Conservation (phyloP, 2,113 vertebrate species). For the Oreocharis arfaki region DNA sequence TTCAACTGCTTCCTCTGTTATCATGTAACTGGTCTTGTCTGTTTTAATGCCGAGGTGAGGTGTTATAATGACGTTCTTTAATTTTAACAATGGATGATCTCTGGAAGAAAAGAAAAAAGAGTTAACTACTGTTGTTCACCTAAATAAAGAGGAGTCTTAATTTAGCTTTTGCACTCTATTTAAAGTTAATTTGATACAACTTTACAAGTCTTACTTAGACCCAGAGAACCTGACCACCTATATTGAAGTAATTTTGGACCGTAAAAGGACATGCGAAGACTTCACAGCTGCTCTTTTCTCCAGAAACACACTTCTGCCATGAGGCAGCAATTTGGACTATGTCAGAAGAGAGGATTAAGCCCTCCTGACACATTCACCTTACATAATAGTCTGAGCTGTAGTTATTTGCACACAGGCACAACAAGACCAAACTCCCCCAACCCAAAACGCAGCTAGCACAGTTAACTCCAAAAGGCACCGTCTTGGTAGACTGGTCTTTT, state of each 20-base stretch:
- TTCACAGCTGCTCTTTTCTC: not conserved
- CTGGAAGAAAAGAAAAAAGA: slow-evolving; percentile 36
- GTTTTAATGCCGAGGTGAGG: slow-evolving; percentile 59
- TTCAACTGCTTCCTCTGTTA: slow-evolving; percentile 46
- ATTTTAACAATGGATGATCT: slow-evolving; percentile 52
- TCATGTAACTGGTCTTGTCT: not conserved
- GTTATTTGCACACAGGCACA: not conserved
- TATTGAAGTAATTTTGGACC: not conserved
- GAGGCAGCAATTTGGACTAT: not conserved
- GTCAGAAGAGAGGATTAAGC: not conserved
- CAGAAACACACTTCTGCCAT: not conserved
- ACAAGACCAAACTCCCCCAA: not conserved
- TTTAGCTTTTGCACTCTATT: not conserved
- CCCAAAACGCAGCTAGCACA: not conserved
- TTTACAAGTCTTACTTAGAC: not conserved
- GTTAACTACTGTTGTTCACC: not conserved
- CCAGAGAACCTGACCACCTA: not conserved
- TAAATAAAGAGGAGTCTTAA: not conserved
- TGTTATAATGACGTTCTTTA: slow-evolving; percentile 56
- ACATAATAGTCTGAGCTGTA: not conserved
- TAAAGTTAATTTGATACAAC: not conserved
- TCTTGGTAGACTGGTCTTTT: not conserved
- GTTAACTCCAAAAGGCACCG: not conserved
- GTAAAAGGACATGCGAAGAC: not conserved
- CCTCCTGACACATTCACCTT: not conserved